Conservation (phyloP, 2,888 invertebrate species). For the Sepioteuthis lessoniana region DNA sequence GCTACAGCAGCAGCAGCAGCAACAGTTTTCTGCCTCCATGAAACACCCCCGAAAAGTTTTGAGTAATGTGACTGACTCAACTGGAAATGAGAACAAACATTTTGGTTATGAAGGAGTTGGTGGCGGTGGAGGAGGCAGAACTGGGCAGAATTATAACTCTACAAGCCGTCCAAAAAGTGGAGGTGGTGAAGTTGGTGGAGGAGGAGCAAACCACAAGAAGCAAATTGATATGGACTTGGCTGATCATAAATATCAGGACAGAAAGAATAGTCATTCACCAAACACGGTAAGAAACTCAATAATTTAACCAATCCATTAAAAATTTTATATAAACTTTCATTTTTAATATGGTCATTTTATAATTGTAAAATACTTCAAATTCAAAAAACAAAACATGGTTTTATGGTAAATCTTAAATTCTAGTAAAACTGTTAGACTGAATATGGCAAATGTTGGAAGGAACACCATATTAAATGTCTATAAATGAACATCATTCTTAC, state of each 20-base stretch:
- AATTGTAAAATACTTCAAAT: too few species aligned
- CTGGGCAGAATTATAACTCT: slow-evolving; percentile 2
- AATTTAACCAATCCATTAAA: too few species aligned
- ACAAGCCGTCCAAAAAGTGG: slow-evolving; percentile 35
- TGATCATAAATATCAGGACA: not conserved
- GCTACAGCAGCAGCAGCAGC: not conserved
- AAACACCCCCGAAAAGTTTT: slow-evolving; percentile 1
- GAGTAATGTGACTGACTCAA: not conserved
- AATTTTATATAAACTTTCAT: too few species aligned
- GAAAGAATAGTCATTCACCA: not conserved
- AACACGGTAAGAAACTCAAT: not conserved
- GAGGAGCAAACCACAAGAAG: not conserved
- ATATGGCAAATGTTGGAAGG: too few species aligned
- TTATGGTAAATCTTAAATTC: too few species aligned
- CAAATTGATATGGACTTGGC: slow-evolving; percentile 4
- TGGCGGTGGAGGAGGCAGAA: too few species aligned
- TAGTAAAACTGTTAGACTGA: too few species aligned
- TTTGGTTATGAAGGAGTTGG: slow-evolving; percentile 35
- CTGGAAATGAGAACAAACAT: not conserved
- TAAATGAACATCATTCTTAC: too few species aligned
- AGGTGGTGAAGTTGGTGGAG: not conserved
- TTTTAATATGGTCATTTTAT: too few species aligned
- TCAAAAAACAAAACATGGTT: too few species aligned
- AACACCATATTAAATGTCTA: too few species aligned
- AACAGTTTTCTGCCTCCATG: slow-evolving; percentile 16